A percentile compares a stretch with the other conserved stretches of the same genome.
Evolutionary conservation across 2,797 vertebrate genomes (phyloP).

Genomic region (Cossypha polioptera): DNA sequence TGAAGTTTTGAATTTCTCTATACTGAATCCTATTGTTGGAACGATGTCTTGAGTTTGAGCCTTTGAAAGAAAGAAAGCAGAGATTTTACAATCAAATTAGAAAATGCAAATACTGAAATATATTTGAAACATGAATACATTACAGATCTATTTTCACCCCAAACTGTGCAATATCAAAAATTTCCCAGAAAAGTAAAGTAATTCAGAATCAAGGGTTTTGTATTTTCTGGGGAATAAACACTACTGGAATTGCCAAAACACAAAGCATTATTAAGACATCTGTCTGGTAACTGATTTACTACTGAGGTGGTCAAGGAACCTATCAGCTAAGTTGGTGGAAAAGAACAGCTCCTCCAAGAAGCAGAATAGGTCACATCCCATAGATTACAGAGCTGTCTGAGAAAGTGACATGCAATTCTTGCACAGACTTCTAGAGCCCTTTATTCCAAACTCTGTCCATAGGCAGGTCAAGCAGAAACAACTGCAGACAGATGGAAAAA

Average conservation of each 20-base stretch:
- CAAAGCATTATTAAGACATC: not conserved
- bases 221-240: not conserved
- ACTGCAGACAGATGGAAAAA: not conserved
- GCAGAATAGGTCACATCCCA: not conserved
- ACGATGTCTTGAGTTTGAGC: conserved; percentile 97
- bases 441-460: not conserved
- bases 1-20: conserved; percentile 98
- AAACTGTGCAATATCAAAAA: not conserved
- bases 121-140: not conserved
- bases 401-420: not conserved
- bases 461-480: not conserved
- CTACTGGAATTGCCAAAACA: not conserved
- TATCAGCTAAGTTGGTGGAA: not conserved
- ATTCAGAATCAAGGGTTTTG: not conserved
- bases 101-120: not conserved
- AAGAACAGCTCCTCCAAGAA: not conserved
- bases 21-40: conserved; percentile 98
- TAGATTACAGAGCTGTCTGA: not conserved
- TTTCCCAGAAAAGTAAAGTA: not conserved
- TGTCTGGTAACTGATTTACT: not conserved
- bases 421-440: not conserved
- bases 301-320: not conserved
- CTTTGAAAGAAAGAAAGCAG: conserved; percentile 72
- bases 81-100: not conserved
- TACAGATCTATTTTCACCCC: not conserved